These are phyloP conservation scores for Camelus dromedarius DNA, from an alignment of 2,113 vertebrate genomes.

Conservation along the genomic window DNA sequence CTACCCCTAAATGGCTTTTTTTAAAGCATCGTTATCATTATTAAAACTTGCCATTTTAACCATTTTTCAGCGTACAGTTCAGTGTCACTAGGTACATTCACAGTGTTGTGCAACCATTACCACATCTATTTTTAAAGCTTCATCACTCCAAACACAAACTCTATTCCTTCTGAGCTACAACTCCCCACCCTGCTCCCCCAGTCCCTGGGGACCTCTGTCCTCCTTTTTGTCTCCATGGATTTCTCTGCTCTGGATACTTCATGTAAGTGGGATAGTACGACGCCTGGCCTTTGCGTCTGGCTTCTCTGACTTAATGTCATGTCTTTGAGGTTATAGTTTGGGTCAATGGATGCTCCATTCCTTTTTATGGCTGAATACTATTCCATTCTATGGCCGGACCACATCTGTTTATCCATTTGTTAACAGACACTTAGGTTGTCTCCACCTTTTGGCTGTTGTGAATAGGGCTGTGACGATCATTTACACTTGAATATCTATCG, in stretches of 20 bases:
- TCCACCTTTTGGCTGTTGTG: neutral
- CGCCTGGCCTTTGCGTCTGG: neutral
- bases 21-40: rapidly evolving
- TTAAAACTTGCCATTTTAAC: neutral
- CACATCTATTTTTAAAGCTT: neutral
- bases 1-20: neutral
- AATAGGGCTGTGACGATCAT: rapidly evolving
- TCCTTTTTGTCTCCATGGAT: neutral
- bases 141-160: neutral
- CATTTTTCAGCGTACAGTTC: neutral
- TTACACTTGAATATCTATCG: neutral
- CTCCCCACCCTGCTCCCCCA: too few species aligned
- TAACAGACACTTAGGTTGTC: neutral
- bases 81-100: neutral
- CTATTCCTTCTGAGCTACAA: neutral
- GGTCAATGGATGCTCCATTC: rapidly evolving
- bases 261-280: rapidly evolving
- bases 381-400: rapidly evolving
- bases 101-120: too few species aligned
- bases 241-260: neutral
- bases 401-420: too few species aligned
- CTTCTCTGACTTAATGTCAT: rapidly evolving
- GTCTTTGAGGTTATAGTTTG: neutral
- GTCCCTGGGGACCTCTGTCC: neutral
- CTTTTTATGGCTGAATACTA: neutral